phyloP scores from a whole-genome alignment of 2,113 vertebrate genomes.

The Cariama cristata region DNA sequence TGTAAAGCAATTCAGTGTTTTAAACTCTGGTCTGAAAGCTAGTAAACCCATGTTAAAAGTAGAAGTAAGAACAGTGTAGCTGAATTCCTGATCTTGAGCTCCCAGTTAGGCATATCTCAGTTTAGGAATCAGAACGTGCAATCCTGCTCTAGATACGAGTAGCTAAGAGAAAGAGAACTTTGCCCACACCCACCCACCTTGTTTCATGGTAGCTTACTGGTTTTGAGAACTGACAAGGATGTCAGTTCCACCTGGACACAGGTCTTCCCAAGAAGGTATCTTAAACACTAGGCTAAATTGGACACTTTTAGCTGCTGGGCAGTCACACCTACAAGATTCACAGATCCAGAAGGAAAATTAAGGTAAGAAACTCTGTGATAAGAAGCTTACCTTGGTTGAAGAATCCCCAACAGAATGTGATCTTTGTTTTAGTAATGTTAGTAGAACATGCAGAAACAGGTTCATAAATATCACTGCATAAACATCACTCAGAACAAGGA shows the following conservation, averaged over 20 bases:
- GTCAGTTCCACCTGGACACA: neutral
- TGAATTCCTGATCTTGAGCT: neutral
- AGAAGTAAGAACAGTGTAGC: neutral
- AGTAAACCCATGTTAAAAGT: neutral
- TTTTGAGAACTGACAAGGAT: neutral
- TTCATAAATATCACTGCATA: neutral
- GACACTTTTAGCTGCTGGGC: neutral
- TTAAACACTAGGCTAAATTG: neutral
- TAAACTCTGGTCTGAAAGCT: neutral
- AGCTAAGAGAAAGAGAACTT: neutral
- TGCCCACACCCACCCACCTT: neutral
- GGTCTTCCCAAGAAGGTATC: rapidly evolving
- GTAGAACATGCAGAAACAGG: neutral
- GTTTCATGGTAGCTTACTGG: neutral
- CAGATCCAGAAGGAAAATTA: neutral
- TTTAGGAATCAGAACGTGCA: neutral
- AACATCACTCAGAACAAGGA: neutral
- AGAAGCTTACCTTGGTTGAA: neutral
- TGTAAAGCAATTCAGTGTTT: neutral
- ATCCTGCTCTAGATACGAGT: neutral
- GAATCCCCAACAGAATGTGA: neutral
- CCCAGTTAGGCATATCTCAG: neutral
- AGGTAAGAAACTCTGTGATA: neutral
- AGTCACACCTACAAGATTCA: neutral
- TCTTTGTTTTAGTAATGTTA: neutral